Percentiles rank a stretch among this genome's conserved stretches.
Conservation (phyloP, 1,140 invertebrate genomes). For the Cepaea nemoralis region DNA sequence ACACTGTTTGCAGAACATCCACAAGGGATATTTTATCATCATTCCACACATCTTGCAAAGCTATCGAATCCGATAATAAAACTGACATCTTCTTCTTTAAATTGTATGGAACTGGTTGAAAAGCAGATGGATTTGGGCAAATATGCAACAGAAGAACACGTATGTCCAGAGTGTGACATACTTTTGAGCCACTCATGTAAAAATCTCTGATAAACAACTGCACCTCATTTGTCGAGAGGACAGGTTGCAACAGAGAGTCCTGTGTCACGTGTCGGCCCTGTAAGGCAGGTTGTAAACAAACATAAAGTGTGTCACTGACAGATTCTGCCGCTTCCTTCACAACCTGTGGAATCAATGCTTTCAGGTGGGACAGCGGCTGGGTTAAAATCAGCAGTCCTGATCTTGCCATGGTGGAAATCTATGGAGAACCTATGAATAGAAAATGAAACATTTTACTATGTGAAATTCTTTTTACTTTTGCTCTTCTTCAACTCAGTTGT, state of each 20-base stretch:
- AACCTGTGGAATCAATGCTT: slow-evolving; percentile 44
- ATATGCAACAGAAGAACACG: slow-evolving; percentile 54
- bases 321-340: slow-evolving; percentile 44
- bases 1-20: slow-evolving; percentile 16
- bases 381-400: slow-evolving; percentile 57
- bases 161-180: slow-evolving; percentile 55
- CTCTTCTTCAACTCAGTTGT: too few relatives aligned
- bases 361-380: slow-evolving; percentile 51
- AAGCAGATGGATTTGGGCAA: slow-evolving; percentile 1
- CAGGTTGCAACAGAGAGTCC: neutral
- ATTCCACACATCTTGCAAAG: slow-evolving; percentile 27
- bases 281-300: slow-evolving; percentile 53
- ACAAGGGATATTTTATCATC: slow-evolving; percentile 11
- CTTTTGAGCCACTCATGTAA: slow-evolving; percentile 47
- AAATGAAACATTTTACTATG: neutral
- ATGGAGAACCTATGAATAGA: neutral
- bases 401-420: slow-evolving; percentile 3
- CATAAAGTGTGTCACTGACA: slow-evolving; percentile 55
- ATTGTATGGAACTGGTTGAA: slow-evolving; percentile 5
- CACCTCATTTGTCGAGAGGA: slow-evolving; percentile 49
- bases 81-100: slow-evolving; percentile 30
- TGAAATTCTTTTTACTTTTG: too few relatives aligned
- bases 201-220: slow-evolving; percentile 47
- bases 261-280: neutral
- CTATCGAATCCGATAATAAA: slow-evolving; percentile 20